Conservation (phyloP, 2,797 vertebrate species). For the Sebastes hopkinsi region DNA sequence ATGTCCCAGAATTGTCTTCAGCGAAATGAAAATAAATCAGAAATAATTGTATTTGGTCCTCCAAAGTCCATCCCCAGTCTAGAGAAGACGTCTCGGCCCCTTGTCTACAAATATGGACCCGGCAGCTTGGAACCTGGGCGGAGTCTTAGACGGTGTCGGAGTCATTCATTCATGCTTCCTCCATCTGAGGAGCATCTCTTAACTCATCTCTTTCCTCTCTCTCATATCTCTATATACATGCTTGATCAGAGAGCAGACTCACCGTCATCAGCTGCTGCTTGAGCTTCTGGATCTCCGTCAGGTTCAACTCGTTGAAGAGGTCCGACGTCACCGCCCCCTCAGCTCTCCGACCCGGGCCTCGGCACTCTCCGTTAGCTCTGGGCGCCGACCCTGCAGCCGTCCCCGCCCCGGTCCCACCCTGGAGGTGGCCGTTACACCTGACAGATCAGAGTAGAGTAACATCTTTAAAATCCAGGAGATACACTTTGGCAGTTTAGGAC, state of each 20-base stretch:
- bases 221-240: too few species aligned
- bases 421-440: slow-evolving; percentile 78
- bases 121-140: not conserved
- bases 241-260: slow-evolving; percentile 33
- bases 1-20: not conserved
- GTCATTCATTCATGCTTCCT: not conserved
- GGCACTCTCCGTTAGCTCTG: slow-evolving; percentile 86
- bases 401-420: slow-evolving; percentile 68
- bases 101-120: not conserved
- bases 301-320: slow-evolving; percentile 94
- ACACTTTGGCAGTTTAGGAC: too few species aligned
- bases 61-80: not conserved
- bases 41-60: not conserved
- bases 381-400: slow-evolving; percentile 66
- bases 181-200: not conserved
- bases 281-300: slow-evolving; percentile 95
- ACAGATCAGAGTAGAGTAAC: not conserved
- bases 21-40: not conserved
- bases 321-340: slow-evolving; percentile 80
- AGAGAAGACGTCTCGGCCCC: not conserved
- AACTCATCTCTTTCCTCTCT: not conserved
- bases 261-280: slow-evolving; percentile 94
- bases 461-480: too few species aligned
- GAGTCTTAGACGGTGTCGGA: not conserved
- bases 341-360: slow-evolving; percentile 79